Percentiles rank a stretch among this genome's conserved stretches.
These are phyloP conservation scores for Ptyas mucosa DNA, from an alignment of 2,113 vertebrate genomes.

Conservation along the genomic window DNA sequence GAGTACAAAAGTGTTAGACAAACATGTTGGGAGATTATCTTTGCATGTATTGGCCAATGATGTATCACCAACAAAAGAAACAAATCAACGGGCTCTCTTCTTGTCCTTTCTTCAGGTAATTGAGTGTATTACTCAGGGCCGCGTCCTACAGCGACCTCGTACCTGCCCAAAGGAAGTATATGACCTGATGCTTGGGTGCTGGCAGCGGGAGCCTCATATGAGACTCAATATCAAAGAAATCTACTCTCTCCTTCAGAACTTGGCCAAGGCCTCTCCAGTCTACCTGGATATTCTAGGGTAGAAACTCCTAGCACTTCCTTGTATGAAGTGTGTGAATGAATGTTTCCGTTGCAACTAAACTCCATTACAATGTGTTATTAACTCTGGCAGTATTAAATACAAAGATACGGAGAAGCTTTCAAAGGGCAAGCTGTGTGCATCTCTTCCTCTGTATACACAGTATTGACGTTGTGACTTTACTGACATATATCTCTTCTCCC, in stretches of 20 bases:
- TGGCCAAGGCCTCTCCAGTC: conserved; percentile 97
- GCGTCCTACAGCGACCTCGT: conserved; percentile 94
- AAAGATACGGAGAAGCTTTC: conserved; percentile 72
- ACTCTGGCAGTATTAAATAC: conserved; percentile 74
- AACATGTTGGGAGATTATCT: neutral
- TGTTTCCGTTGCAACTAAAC: conserved; percentile 73
- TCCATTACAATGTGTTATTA: conserved; percentile 71
- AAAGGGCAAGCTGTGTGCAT: conserved; percentile 74
- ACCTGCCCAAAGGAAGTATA: conserved; percentile 98
- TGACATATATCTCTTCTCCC: conserved; percentile 67
- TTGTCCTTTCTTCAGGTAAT: conserved; percentile 79
- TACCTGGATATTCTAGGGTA: conserved; percentile 99
- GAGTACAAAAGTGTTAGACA: neutral
- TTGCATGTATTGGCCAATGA: neutral
- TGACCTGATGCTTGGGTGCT: conserved; percentile 98
- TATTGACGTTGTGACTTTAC: conserved; percentile 71
- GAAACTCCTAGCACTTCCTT: conserved; percentile 59
- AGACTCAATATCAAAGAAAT: conserved; percentile 98
- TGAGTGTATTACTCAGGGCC: conserved; percentile 97
- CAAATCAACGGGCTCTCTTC: conserved; percentile 13
- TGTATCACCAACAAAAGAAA: neutral
- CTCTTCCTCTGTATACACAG: conserved; percentile 73
- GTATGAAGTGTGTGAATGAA: conserved; percentile 61
- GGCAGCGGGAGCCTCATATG: conserved; percentile 97
- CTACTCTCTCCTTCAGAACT: conserved; percentile 90